Conservation (phyloP, 2,797 vertebrate species). For the Poecilia picta region DNA sequence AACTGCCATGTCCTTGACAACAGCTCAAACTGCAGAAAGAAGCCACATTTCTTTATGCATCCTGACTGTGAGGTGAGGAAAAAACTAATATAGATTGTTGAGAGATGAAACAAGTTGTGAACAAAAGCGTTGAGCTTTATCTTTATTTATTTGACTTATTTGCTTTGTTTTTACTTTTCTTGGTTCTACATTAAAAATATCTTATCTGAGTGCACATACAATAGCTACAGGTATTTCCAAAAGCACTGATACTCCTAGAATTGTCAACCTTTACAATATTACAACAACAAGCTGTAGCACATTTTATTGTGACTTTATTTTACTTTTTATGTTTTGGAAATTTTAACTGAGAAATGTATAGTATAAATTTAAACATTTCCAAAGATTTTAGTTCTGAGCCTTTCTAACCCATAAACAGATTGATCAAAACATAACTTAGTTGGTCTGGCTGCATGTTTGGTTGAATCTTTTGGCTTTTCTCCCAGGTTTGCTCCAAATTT, state of each 20-base stretch:
- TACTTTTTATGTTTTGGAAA: too few relatives aligned
- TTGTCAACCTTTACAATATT: background rate
- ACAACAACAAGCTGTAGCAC: background rate
- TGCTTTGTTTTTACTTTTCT: background rate
- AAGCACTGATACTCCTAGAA: background rate
- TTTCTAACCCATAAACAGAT: background rate
- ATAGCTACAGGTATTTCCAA: background rate
- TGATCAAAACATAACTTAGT: too few relatives aligned
- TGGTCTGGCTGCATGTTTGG: background rate
- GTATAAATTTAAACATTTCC: background rate
- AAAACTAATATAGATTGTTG: slow-evolving; percentile 26
- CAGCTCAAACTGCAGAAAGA: background rate
- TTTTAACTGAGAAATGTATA: background rate
- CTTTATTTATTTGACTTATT: background rate
- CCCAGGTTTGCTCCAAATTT: background rate
- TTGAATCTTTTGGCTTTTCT: background rate
- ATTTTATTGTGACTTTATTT: background rate
- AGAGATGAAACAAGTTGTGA: slow-evolving; percentile 18
- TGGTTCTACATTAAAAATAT: background rate
- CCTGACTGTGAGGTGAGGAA: slow-evolving; percentile 24
- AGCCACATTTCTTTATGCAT: slow-evolving; percentile 35
- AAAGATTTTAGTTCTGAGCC: background rate
- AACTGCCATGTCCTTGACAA: slow-evolving; percentile 52
- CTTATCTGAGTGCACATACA: background rate
- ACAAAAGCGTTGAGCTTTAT: slow-evolving; percentile 29